phyloP scores from a whole-genome alignment of 35 echinoderm and acorn worm species.

The Chiridota heheva region DNA sequence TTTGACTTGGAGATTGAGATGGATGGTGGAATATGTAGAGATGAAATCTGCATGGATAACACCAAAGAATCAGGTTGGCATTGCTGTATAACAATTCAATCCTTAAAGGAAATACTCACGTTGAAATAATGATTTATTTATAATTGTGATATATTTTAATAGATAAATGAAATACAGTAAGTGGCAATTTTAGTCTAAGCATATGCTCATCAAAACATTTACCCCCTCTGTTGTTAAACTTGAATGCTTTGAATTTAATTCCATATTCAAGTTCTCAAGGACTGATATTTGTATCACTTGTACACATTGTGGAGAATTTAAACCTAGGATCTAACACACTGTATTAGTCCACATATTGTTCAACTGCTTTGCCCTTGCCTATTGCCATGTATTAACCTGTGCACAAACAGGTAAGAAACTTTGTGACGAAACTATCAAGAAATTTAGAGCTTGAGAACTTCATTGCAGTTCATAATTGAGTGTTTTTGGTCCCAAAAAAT shows the following conservation, averaged over 20 bases:
- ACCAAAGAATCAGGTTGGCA: slow-evolving; percentile 83
- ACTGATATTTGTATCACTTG: no score
- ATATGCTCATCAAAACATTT: not conserved
- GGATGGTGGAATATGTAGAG: slow-evolving; percentile 84
- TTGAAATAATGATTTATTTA: not conserved
- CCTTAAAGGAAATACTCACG: not conserved
- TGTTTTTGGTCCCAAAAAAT: no score
- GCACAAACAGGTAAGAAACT: no score
- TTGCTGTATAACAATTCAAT: not conserved
- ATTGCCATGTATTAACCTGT: no score
- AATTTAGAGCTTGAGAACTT: no score
- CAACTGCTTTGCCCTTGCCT: no score
- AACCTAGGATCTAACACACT: no score
- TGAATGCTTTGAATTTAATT: not conserved
- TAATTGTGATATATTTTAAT: not conserved
- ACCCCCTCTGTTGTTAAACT: not conserved
- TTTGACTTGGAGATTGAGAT: slow-evolving; percentile 98
- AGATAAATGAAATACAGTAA: not conserved
- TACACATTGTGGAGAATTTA: no score
- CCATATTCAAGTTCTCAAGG: no score
- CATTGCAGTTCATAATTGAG: no score
- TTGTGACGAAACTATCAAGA: no score
- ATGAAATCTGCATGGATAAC: slow-evolving; percentile 71
- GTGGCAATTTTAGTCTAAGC: not conserved
- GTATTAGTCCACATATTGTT: no score